Conservation (phyloP, 2,888 invertebrate genomes). For the Arge pagana region DNA sequence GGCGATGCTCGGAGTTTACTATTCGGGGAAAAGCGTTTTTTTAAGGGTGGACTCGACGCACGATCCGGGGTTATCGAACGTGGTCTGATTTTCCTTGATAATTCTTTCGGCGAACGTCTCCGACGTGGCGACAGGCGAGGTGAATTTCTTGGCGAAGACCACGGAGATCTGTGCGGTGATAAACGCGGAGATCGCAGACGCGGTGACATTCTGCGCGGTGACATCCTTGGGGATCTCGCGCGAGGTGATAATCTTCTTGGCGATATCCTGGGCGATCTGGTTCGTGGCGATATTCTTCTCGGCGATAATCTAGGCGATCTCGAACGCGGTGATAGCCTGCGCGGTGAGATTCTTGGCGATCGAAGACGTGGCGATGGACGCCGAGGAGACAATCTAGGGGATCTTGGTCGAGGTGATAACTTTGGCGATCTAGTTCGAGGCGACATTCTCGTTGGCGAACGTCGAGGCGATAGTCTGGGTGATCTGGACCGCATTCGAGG, state of each 20-base stretch:
- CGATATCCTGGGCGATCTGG: constrained; percentile 40
- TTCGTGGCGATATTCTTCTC: constrained; percentile 11
- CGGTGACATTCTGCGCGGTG: constrained; percentile 26
- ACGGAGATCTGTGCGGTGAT: constrained; percentile 17
- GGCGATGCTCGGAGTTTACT: constrained; percentile 31
- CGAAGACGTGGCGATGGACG: constrained; percentile 9
- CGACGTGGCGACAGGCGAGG: constrained; percentile 43
- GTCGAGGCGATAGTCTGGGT: constrained; percentile 36
- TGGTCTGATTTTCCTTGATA: constrained; percentile 31
- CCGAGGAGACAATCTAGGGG: background rate
- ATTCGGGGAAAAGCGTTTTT: constrained; percentile 26
- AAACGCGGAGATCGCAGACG: constrained; percentile 10
- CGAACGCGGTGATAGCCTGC: constrained; percentile 14
- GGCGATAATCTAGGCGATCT: constrained; percentile 24
- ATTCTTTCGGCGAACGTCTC: constrained; percentile 43
- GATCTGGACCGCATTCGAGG: constrained; percentile 35
- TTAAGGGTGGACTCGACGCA: constrained; percentile 13
- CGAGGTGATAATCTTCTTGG: constrained; percentile 22
- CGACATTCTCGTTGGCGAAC: constrained; percentile 21
- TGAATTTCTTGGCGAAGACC: constrained; percentile 35
- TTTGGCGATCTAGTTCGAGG: constrained; percentile 29
- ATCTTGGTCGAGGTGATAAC: constrained; percentile 33
- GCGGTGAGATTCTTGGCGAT: constrained; percentile 42
- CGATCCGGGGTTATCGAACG: constrained; percentile 39
- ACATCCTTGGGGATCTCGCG: constrained; percentile 25